Evolutionary conservation across 2,113 vertebrate genomes (phyloP).

Genomic region (Caretta caretta): DNA sequence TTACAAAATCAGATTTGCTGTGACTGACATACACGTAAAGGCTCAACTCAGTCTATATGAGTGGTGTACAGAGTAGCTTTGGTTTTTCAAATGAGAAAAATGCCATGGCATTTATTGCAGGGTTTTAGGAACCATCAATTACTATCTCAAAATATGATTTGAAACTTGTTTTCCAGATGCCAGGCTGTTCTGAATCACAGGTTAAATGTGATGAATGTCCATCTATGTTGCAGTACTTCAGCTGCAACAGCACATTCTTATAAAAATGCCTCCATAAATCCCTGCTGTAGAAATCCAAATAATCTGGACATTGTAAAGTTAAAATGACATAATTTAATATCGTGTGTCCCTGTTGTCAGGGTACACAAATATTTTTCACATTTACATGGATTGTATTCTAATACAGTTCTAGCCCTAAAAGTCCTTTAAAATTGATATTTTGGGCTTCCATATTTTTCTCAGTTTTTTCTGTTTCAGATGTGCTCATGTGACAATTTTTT

Average conservation of each 20-base stretch:
- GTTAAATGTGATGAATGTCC: not conserved
- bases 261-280: not conserved
- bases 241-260: not conserved
- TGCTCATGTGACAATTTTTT: not conserved
- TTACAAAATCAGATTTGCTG: no score
- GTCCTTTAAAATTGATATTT: not conserved
- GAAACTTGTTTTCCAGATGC: not conserved
- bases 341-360: not conserved
- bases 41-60: not conserved
- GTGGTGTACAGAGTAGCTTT: not conserved
- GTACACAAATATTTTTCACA: not conserved
- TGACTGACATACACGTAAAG: no score
- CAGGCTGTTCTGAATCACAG: not conserved
- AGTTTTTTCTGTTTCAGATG: not conserved
- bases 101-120: not conserved
- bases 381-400: not conserved
- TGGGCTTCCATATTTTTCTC: not conserved
- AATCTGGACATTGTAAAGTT: not conserved
- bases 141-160: not conserved
- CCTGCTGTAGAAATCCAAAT: not conserved
- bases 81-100: not conserved
- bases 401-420: not conserved
- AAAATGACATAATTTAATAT: not conserved
- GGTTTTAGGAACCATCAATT: not conserved
- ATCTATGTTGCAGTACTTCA: not conserved